phyloP scores from a whole-genome alignment of 2,888 invertebrate species.

The Erebia aethiops region DNA sequence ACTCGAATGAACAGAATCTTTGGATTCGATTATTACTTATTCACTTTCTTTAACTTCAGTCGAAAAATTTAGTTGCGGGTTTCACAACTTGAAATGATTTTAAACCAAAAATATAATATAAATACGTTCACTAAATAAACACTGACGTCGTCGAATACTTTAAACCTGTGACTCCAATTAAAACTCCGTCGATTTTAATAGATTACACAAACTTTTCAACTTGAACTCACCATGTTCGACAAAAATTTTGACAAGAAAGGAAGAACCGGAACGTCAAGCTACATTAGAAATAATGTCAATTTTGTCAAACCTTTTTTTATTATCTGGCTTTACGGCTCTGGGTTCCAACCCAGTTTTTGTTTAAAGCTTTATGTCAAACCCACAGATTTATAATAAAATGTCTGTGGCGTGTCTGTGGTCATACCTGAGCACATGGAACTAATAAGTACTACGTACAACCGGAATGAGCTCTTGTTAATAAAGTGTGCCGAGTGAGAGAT shows the following conservation, averaged over 20 bases:
- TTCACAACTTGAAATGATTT: not conserved
- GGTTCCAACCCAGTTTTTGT: too few relatives aligned
- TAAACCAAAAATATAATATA: slow-evolving; percentile 11
- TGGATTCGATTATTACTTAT: not conserved
- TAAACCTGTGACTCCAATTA: not conserved
- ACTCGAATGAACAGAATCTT: too few relatives aligned
- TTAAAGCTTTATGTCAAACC: too few relatives aligned
- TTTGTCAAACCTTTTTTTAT: slow-evolving; percentile 16
- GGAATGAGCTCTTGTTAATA: too few relatives aligned
- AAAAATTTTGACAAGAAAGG: slow-evolving; percentile 69
- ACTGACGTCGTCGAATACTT: not conserved
- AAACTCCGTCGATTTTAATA: slow-evolving; percentile 52
- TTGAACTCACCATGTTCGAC: slow-evolving; percentile 77
- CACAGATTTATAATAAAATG: too few relatives aligned
- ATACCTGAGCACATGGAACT: too few relatives aligned
- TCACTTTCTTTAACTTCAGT: not conserved
- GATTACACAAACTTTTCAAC: slow-evolving; percentile 54
- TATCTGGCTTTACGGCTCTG: too few relatives aligned
- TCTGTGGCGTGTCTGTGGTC: too few relatives aligned
- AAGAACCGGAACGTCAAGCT: slow-evolving; percentile 31
- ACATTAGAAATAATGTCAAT: slow-evolving; percentile 20
- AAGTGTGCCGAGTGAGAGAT: too few relatives aligned
- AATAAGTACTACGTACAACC: too few relatives aligned
- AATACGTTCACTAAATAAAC: not conserved
- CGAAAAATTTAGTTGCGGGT: not conserved